phyloP scores from a whole-genome alignment of 2,113 vertebrate species.

The Tetraodon nigroviridis region DNA sequence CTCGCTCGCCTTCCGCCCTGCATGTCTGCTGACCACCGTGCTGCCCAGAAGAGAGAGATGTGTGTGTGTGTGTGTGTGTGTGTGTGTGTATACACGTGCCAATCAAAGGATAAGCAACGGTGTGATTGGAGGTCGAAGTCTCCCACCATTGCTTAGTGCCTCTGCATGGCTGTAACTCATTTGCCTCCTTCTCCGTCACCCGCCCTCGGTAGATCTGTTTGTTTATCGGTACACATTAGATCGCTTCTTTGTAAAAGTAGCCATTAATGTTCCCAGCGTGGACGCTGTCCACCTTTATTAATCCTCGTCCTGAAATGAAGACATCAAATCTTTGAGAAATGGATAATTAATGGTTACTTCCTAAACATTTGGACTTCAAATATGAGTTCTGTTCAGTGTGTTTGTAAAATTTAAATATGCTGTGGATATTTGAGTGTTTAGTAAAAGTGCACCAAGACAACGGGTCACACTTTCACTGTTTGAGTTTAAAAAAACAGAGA shows the following conservation, averaged over 20 bases:
- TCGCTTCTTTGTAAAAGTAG: conserved; percentile 58
- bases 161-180: conserved; percentile 70
- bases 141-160: conserved; percentile 61
- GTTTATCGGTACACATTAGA: conserved; percentile 31
- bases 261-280: conserved; percentile 41
- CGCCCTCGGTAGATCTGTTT: conserved; percentile 28
- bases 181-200: conserved; percentile 50
- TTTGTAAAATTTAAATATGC: conserved; percentile 40
- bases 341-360: conserved; percentile 64
- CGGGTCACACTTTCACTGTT: conserved; percentile 50
- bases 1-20: conserved; percentile 61
- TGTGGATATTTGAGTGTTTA: conserved; percentile 35
- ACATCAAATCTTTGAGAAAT: conserved; percentile 3
- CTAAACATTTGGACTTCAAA: conserved; percentile 27
- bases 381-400: conserved; percentile 38
- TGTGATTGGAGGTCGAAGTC: conserved; percentile 43
- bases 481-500: background rate
- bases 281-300: background rate
- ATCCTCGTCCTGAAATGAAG: background rate
- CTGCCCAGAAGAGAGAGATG: conserved; percentile 46
- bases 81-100: conserved; percentile 25
- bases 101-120: conserved; percentile 55
- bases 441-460: conserved; percentile 43
- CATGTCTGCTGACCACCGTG: conserved; percentile 68
- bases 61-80: conserved; percentile 24